Conservation (phyloP, 2,113 vertebrate species). For the Labeo catla region DNA sequence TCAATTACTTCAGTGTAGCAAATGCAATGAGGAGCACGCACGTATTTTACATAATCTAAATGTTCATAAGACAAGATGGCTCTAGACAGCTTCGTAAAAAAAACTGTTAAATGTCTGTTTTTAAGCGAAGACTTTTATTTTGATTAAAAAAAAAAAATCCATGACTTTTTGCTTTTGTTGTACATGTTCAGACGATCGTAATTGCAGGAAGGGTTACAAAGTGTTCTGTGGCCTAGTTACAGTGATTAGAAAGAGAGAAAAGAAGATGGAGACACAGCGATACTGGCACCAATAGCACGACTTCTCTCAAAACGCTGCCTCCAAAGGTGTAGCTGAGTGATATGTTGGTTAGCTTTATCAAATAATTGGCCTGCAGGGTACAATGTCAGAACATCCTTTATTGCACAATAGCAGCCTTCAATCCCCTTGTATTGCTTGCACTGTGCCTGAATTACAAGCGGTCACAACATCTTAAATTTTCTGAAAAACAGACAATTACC, state of each 20-base stretch:
- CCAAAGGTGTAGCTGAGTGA: conserved; percentile 46
- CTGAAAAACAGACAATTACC: conserved; percentile 64
- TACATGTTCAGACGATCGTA: conserved; percentile 53
- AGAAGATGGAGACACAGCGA: conserved; percentile 13
- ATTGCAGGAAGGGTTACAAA: conserved; percentile 52
- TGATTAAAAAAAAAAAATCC: neutral
- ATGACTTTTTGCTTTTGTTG: conserved; percentile 28
- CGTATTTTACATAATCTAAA: neutral
- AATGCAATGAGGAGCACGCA: neutral
- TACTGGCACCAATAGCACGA: conserved; percentile 31
- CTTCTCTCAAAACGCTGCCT: conserved; percentile 35
- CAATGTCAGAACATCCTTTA: conserved; percentile 44
- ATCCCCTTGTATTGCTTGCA: conserved; percentile 62
- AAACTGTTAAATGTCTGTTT: neutral
- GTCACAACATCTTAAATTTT: conserved; percentile 68
- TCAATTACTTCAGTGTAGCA: conserved; percentile 7
- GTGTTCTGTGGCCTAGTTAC: conserved; percentile 53
- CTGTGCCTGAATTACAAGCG: conserved; percentile 67
- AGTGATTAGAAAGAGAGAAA: conserved; percentile 46
- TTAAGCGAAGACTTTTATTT: neutral
- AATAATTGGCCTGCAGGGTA: conserved; percentile 43
- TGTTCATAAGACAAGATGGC: neutral
- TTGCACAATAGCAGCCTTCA: conserved; percentile 59
- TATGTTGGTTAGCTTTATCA: conserved; percentile 44
- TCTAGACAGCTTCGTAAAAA: neutral